Percentiles rank a stretch among this genome's conserved stretches.
Conservation (phyloP, 2,113 vertebrate genomes). For the Dendrocopos noguchii region DNA sequence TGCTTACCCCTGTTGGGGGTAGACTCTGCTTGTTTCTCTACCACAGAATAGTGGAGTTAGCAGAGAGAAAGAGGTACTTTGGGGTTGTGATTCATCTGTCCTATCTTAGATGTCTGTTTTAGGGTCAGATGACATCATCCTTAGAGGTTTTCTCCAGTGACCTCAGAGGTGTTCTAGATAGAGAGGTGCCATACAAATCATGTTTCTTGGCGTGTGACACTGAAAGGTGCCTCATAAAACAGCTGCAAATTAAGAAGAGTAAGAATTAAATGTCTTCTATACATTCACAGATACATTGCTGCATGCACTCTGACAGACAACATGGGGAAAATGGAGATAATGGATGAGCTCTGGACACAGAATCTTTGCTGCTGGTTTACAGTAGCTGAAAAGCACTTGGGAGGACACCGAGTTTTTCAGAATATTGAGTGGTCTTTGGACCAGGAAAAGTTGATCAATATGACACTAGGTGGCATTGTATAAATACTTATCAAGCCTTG, state of each 20-base stretch:
- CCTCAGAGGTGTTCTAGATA: not conserved
- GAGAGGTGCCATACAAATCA: not conserved
- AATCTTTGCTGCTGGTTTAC: not conserved
- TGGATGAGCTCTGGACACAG: not conserved
- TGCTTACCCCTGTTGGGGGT: not conserved
- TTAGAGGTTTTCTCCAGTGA: not conserved
- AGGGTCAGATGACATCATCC: not conserved
- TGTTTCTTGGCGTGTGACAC: rapidly evolving
- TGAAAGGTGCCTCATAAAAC: not conserved
- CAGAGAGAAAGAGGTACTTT: not conserved
- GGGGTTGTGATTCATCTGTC: not conserved
- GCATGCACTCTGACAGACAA: not conserved
- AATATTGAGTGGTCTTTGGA: not conserved
- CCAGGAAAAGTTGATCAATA: not conserved
- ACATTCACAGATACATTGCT: not conserved
- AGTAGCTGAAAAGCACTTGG: not conserved
- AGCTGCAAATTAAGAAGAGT: not conserved
- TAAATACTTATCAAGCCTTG: slow-evolving; percentile 24
- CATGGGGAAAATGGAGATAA: not conserved
- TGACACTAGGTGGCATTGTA: slow-evolving; percentile 66
- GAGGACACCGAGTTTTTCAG: not conserved
- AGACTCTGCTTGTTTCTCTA: not conserved
- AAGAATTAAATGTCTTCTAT: not conserved
- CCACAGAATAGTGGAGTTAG: not conserved
- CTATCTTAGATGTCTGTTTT: not conserved